Base-by-base conservation (phyloP, 2,113 vertebrate species). In the Myiozetetes cayanensis region DNA sequence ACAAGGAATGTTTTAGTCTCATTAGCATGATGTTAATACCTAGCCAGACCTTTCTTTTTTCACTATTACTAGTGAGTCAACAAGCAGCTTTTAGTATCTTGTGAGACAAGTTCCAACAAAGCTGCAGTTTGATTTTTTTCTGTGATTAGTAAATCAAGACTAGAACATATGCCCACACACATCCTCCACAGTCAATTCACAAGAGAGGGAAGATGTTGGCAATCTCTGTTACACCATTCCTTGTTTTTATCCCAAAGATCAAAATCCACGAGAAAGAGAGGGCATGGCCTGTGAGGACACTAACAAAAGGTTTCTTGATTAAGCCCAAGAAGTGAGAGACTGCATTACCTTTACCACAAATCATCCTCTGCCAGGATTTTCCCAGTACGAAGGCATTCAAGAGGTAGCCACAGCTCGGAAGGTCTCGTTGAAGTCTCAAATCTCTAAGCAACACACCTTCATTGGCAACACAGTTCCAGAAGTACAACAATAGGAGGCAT, bases 21-120 rank as follows among this genome's bases (percentile, higher is more conserved):
- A 43, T 77, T 92, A 80, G 18, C 46, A 31, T 43, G 39, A 94
- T 30, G 44, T 75, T 78, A 91, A 72, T 72, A 78, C 41, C 49
- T 56, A 65, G 47, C 35, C 52, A 63, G 19, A 85, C 65, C 24
- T 56, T 66, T 75, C 28, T 59, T 86, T 89, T 65, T 58, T 80
- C 55, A 76, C 76, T 77, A 77, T 53, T 95, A 84, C 14, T 84
- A 84, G 25, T 65, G 83, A 90, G 44, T 62, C 75, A 73, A 62
- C 28, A 90, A 44, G 47, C 83, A 93, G 27, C n/a, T 86, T 92
- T 71, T 55, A 86, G 79, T 35, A 71, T 47, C 76, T 86, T 90
- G 43, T 2, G 5, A 83, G 71, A 90, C 94, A 94, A 93, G 92
- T 92, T 88, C 70, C 72, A 86, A 70, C 92, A 90, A 90, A 90